Evolutionary conservation across 2,113 vertebrate genomes (phyloP).

Genomic region (Pedionomus torquatus): DNA sequence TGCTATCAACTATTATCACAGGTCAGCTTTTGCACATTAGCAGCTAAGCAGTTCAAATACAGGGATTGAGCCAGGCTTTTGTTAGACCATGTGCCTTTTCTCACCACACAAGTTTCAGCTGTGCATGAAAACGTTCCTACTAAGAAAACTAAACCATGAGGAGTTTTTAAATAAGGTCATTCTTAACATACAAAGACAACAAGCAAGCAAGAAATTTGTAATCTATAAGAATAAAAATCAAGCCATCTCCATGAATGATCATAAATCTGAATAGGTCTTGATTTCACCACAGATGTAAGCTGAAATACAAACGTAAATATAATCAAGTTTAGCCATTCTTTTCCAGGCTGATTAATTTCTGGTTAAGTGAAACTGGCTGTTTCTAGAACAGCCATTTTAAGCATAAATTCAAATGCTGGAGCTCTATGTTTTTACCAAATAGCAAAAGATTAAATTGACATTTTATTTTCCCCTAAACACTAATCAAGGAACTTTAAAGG

Average conservation of each 20-base stretch:
- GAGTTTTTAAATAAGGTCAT: not conserved
- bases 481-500: constrained; percentile 14
- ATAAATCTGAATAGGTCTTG: not conserved
- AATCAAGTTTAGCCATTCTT: constrained; percentile 21
- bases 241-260: not conserved
- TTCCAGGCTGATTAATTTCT: not conserved
- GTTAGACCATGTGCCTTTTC: not conserved
- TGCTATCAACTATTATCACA: not conserved
- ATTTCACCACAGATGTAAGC: not conserved
- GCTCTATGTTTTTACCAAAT: not conserved
- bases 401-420: not conserved
- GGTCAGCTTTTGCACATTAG: not conserved
- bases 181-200: not conserved
- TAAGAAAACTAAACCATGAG: not conserved
- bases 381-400: not conserved
- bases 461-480: not conserved
- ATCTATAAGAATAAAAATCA: not conserved
- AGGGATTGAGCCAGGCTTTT: not conserved
- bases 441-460: not conserved
- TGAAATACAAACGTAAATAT: not conserved
- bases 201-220: not conserved
- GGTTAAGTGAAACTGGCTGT: not conserved
- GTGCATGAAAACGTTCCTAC: not conserved
- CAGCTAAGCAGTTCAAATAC: not conserved
- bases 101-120: not conserved